Percentiles rank a stretch among this genome's conserved stretches.
These are phyloP conservation scores for Leptura quadrifasciata DNA, from an alignment of 2,888 invertebrate genomes.

Conservation along the genomic window DNA sequence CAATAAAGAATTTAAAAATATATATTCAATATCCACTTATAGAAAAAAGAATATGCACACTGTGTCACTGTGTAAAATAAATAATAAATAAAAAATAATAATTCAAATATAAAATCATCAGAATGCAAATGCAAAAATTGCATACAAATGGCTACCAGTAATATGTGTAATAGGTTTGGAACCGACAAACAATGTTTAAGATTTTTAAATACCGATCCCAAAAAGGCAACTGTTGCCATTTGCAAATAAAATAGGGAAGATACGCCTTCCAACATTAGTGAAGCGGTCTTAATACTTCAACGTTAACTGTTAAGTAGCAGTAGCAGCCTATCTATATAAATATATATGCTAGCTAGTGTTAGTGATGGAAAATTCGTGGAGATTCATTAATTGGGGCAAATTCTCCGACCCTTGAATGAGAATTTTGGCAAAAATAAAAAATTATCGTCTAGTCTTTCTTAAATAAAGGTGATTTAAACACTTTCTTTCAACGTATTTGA, in stretches of 20 bases:
- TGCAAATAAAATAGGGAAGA: neutral
- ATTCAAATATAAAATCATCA: neutral
- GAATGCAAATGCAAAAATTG: neutral
- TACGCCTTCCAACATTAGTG: neutral
- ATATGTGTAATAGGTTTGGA: neutral
- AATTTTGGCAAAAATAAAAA: no score
- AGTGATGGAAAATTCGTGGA: neutral
- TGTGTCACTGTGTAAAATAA: slow-evolving; percentile 2
- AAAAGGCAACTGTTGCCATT: neutral
- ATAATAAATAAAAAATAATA: neutral
- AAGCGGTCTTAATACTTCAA: neutral
- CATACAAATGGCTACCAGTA: neutral
- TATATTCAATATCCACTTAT: neutral
- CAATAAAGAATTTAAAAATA: neutral
- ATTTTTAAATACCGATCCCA: neutral
- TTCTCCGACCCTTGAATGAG: neutral
- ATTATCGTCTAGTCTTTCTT: no score
- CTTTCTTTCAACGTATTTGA: no score
- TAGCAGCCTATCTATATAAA: neutral
- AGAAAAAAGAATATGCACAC: neutral
- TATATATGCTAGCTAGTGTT: neutral
- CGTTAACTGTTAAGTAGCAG: neutral
- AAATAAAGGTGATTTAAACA: no score
- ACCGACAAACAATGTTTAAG: neutral
- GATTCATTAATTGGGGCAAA: neutral